phyloP scores from a whole-genome alignment of 2,888 invertebrate species.

The Hirtodrosophila trivittata region DNA sequence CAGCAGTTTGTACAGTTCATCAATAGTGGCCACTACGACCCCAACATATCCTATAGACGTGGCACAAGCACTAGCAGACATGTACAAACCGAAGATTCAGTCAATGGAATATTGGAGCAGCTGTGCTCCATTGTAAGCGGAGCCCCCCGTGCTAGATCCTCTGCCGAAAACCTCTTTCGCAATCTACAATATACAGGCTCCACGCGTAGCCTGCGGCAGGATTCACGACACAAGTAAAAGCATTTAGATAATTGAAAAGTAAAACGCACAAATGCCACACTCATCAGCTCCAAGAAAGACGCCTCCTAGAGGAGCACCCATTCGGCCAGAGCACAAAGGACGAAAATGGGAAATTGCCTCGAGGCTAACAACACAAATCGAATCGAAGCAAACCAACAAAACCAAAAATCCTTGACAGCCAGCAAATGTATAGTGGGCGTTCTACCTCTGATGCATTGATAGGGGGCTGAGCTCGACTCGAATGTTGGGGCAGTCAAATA shows the following conservation, averaged over 20 bases:
- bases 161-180: neutral
- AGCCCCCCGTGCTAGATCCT: neutral
- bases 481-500: slow-evolving; percentile 1
- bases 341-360: slow-evolving; percentile 23
- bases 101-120: slow-evolving; percentile 4
- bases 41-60: neutral
- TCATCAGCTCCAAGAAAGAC: neutral
- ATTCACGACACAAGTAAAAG: slow-evolving; percentile 20
- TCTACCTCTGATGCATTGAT: neutral
- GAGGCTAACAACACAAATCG: slow-evolving; percentile 23
- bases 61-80: neutral
- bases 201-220: slow-evolving; percentile 17
- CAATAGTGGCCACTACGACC: slow-evolving; percentile 2
- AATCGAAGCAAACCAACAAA: slow-evolving; percentile 30
- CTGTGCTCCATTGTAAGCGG: neutral
- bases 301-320: neutral
- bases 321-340: neutral
- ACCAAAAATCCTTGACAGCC: slow-evolving; percentile 3
- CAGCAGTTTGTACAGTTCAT: slow-evolving; percentile 9
- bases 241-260: slow-evolving; percentile 56
- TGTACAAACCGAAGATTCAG: neutral
- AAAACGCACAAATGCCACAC: slow-evolving; percentile 10
- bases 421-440: slow-evolving; percentile 1
- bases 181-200: slow-evolving; percentile 6
- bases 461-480: slow-evolving; percentile 5